Evolutionary conservation across 1,140 invertebrate species (phyloP).

Genomic region (Orchestia grillus): DNA sequence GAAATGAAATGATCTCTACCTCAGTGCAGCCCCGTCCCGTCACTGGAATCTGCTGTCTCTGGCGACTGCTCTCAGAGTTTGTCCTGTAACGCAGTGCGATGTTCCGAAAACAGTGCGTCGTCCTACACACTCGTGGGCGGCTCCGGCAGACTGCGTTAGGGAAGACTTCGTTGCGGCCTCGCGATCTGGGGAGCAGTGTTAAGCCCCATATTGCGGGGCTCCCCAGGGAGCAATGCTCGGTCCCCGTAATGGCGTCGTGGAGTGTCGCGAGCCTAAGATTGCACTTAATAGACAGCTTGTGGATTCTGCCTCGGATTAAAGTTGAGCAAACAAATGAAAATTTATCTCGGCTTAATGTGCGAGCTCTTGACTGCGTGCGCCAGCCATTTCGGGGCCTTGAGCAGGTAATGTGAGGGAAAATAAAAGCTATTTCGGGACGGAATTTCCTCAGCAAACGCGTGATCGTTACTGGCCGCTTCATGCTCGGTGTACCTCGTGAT

Average conservation of each 20-base stretch:
- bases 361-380: background rate
- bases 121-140: background rate
- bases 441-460: background rate
- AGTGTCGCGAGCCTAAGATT: conserved; percentile 26
- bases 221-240: conserved; percentile 10
- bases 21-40: background rate
- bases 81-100: background rate
- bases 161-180: background rate
- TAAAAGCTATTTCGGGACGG: background rate
- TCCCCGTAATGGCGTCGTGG: conserved; percentile 26
- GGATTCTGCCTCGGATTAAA: conserved; percentile 40
- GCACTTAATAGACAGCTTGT: conserved; percentile 49
- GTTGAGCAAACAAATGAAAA: conserved; percentile 52
- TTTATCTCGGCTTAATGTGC: background rate
- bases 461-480: background rate
- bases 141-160: background rate
- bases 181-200: conserved; percentile 35
- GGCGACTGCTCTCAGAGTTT: background rate
- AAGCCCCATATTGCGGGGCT: conserved; percentile 5
- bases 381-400: background rate
- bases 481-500: background rate
- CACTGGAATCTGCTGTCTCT: background rate
- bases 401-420: background rate
- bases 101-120: background rate
- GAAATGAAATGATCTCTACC: background rate